These are phyloP conservation scores for Ametastegia equiseti DNA, from an alignment of 2,888 invertebrate species.

Conservation along the genomic window DNA sequence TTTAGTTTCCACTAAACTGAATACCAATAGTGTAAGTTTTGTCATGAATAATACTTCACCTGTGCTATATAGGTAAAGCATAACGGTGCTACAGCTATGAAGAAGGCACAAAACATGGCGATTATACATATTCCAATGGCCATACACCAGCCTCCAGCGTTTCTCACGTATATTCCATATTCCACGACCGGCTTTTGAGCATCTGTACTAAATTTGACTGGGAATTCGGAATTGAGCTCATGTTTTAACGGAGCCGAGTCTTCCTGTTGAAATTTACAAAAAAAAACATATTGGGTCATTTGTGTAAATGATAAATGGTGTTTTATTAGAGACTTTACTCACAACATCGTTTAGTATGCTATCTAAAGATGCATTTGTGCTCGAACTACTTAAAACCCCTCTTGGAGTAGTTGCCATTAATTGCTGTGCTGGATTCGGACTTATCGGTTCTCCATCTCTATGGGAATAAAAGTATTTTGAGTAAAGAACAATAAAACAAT, in stretches of 20 bases:
- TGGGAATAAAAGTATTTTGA: slow-evolving; percentile 6
- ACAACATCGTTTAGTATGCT: slow-evolving; percentile 53
- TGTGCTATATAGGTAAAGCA: slow-evolving; percentile 58
- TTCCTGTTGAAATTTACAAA: slow-evolving; percentile 45
- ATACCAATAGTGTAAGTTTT: not conserved
- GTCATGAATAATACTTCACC: slow-evolving; percentile 50
- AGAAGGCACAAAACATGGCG: slow-evolving; percentile 57
- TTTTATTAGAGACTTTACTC: no score
- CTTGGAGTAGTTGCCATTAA: slow-evolving; percentile 54
- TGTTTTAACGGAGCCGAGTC: slow-evolving; percentile 43
- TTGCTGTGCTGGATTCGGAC: slow-evolving; percentile 53
- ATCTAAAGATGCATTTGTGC: slow-evolving; percentile 52
- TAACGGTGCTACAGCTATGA: slow-evolving; percentile 59
- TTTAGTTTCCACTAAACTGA: not conserved
- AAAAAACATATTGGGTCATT: no score
- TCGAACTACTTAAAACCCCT: slow-evolving; percentile 55
- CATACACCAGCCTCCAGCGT: slow-evolving; percentile 56
- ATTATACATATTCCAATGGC: slow-evolving; percentile 53
- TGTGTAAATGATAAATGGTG: no score
- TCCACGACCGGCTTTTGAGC: slow-evolving; percentile 43
- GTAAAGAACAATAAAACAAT: slow-evolving; percentile 20
- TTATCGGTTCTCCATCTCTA: slow-evolving; percentile 55
- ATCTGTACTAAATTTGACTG: slow-evolving; percentile 40
- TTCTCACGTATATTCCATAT: slow-evolving; percentile 54
- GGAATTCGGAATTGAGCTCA: slow-evolving; percentile 37